A percentile compares a stretch with the other conserved stretches of the same genome.
phyloP scores from a whole-genome alignment of 1,140 invertebrate species.

The Lamellibrachia luymesi region DNA sequence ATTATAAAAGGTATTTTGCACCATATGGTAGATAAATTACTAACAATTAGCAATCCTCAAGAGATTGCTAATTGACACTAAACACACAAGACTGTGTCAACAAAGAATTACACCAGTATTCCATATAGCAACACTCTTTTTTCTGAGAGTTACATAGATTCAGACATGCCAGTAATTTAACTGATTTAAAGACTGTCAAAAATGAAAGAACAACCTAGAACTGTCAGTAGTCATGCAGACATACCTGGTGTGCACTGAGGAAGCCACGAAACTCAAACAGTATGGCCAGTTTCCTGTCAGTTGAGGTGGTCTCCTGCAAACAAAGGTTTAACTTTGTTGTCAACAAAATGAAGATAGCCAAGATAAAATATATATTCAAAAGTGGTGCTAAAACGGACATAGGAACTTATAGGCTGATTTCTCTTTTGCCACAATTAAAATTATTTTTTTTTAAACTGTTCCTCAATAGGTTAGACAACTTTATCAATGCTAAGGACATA shows the following conservation, averaged over 20 bases:
- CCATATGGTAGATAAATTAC: too few relatives aligned
- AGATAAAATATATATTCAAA: too few relatives aligned
- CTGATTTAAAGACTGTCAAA: background rate
- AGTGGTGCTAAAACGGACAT: too few relatives aligned
- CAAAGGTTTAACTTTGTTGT: background rate
- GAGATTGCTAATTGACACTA: background rate
- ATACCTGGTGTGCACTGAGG: constrained; percentile 48
- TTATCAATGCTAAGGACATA: too few relatives aligned
- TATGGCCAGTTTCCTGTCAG: constrained; percentile 47
- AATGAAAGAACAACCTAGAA: too few relatives aligned
- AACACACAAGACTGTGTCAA: background rate
- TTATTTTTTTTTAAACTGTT: too few relatives aligned
- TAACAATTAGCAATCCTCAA: too few relatives aligned
- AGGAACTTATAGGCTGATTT: too few relatives aligned
- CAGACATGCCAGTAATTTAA: background rate
- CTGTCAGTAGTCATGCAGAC: background rate
- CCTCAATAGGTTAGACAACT: too few relatives aligned
- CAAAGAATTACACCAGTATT: background rate
- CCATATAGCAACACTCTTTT: background rate
- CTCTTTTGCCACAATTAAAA: too few relatives aligned
- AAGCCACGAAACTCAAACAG: constrained; percentile 45
- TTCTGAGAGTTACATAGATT: background rate
- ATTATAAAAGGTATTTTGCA: too few relatives aligned
- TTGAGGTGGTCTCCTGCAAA: constrained; percentile 46
- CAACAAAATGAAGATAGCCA: too few relatives aligned